These are phyloP conservation scores for Chionoecetes opilio DNA, from an alignment of 1,140 invertebrate species.

Conservation along the genomic window DNA sequence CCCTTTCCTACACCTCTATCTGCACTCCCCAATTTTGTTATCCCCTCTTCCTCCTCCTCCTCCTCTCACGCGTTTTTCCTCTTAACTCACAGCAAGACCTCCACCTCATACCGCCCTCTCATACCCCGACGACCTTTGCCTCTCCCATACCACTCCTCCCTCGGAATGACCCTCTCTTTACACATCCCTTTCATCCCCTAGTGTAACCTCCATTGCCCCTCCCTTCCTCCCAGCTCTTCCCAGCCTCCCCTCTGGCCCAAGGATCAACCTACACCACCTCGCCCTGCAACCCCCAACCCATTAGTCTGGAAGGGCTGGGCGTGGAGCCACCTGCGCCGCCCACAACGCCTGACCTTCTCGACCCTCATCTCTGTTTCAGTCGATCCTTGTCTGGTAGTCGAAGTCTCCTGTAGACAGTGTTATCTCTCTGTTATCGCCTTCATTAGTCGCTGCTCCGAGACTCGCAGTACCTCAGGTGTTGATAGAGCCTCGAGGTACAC, in stretches of 20 bases:
- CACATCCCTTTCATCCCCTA: constrained; percentile 27
- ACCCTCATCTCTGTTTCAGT: constrained; percentile 59
- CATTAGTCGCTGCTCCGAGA: constrained; percentile 44
- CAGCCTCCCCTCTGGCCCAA: constrained; percentile 21
- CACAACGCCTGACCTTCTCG: constrained; percentile 35
- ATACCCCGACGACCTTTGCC: constrained; percentile 4
- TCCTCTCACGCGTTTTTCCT: not conserved
- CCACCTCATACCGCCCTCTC: constrained; percentile 24
- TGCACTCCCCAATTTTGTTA: not conserved
- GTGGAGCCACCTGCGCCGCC: constrained; percentile 53
- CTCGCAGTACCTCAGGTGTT: not conserved
- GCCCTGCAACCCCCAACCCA: not conserved
- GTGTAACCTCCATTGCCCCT: constrained; percentile 2
- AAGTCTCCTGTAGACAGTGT: not conserved
- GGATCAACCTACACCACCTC: not conserved
- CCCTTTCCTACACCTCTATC: not conserved
- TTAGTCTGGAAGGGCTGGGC: constrained; percentile 39
- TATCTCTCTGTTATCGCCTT: constrained; percentile 33
- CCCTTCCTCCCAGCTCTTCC: too few relatives aligned
- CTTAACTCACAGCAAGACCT: constrained; percentile 17
- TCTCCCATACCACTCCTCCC: constrained; percentile 24
- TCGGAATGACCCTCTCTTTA: constrained; percentile 9
- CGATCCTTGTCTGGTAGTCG: constrained; percentile 44
- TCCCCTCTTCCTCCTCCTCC: not conserved
- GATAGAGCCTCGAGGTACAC: not conserved